Evolutionary conservation across 64 coral and sea anemone species (phyloP).

Genomic region (Stichodactyla mertensii): DNA sequence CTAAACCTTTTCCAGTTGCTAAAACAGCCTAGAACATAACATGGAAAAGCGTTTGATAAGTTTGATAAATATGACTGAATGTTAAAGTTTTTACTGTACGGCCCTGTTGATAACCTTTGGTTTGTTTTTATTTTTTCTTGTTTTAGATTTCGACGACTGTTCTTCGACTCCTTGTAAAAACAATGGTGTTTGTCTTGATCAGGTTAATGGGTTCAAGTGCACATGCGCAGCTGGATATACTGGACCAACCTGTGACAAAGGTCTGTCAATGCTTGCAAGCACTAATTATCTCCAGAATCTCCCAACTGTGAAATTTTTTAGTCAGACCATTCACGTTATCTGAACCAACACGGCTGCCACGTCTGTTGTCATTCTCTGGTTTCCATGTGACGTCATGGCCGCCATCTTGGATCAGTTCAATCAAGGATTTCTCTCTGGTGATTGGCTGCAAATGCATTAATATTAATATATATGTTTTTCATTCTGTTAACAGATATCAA

Average conservation of each 20-base stretch:
- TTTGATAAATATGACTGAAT: too few relatives aligned
- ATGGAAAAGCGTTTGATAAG: too few relatives aligned
- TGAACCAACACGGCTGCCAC: neutral
- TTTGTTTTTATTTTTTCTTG: neutral
- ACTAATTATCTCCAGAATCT: neutral
- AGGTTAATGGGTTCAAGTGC: neutral
- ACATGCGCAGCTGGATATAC: neutral
- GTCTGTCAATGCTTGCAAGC: neutral
- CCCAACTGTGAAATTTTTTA: too few relatives aligned
- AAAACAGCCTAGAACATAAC: too few relatives aligned
- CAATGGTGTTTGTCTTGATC: neutral
- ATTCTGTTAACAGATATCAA: neutral
- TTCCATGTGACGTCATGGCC: too few relatives aligned
- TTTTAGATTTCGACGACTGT: neutral
- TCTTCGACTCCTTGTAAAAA: neutral
- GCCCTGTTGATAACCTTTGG: too few relatives aligned
- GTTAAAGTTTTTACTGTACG: too few relatives aligned
- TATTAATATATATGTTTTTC: neutral
- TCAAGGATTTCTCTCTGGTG: too few relatives aligned
- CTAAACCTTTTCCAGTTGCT: too few relatives aligned
- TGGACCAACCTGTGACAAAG: neutral
- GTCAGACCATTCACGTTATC: too few relatives aligned
- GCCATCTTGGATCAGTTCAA: neutral
- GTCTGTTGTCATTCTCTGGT: too few relatives aligned
- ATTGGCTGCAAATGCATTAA: too few relatives aligned